These are phyloP conservation scores for Zapus hudsonius DNA, from an alignment of 2,113 vertebrate genomes.

Conservation along the genomic window DNA sequence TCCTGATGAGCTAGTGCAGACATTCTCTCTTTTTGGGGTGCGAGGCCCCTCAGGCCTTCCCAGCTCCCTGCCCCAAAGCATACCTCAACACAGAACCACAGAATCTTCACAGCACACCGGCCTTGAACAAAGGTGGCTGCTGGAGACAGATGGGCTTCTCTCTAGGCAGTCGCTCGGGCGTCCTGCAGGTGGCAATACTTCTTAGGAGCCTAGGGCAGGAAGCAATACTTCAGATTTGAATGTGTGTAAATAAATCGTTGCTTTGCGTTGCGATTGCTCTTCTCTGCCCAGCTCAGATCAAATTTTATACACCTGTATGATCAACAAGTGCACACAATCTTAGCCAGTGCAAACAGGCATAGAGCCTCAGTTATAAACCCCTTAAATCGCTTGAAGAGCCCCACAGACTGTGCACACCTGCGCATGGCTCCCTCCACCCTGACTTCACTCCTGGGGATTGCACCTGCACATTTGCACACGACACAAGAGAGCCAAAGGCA, in stretches of 20 bases:
- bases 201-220: slow-evolving; percentile 42
- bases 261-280: background rate
- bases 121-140: slow-evolving; percentile 4
- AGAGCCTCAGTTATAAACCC: background rate
- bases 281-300: slow-evolving; percentile 54
- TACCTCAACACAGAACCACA: slow-evolving; percentile 55
- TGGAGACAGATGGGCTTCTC: background rate
- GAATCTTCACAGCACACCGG: background rate
- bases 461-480: slow-evolving; percentile 58
- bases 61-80: slow-evolving; percentile 45
- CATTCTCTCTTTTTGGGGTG: background rate
- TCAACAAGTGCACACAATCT: slow-evolving; percentile 66
- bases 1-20: background rate
- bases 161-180: background rate
- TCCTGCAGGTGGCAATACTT: slow-evolving; percentile 48
- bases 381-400: slow-evolving; percentile 30
- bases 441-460: accelerated
- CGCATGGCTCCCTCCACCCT: accelerated
- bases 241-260: slow-evolving; percentile 62
- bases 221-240: slow-evolving; percentile 65
- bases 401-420: background rate
- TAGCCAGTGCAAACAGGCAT: background rate
- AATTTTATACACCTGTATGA: background rate
- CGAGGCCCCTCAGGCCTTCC: background rate
- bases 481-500: slow-evolving; percentile 48